Base-by-base conservation (phyloP, 1,140 invertebrate genomes). In the Cylas formicarius region DNA sequence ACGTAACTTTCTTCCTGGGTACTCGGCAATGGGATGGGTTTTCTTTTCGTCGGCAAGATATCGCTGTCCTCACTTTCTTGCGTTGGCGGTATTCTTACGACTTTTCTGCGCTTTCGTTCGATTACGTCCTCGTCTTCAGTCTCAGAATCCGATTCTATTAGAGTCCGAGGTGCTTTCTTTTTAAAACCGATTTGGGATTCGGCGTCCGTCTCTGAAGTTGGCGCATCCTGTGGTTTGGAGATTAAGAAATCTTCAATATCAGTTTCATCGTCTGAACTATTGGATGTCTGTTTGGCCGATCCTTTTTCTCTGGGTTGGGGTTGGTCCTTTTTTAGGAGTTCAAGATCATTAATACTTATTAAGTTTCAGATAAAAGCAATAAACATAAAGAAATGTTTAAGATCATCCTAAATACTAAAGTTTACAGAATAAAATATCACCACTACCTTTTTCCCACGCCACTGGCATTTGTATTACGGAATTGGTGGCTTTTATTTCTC, bases 31-130 rank as follows among this genome's bases (percentile, higher is more conserved):
- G n/a, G 14, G 21, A 14, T 34, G 10, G 11, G 11, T 14, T n/a
- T 33, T 9, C 10, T 4, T 10, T 17, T 32, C 14, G 5, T 31
- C 38, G 16, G 8, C 9, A 28, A 11, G n/a, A 11, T 20, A 20
- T 24, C 10, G 18, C 47, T 22, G 21, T 39, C 20, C 22, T 17
- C 19, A 33, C 27, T 16, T 27, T 52, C 50, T 31, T 42, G 20
- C 24, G 27, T 38, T 1, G 18, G 27, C 20, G 39, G 43, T 18
- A 45, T 31, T 27, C 16, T 44, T 4, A n/a, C 3, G 33, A 22
- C 44, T 44, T 44, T 50, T 35, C 19, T 27, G n/a, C 20, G 8
- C 14, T 4, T 33, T 14, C 32, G 13, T 26, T 23, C 34, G 23
- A 24, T 20, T 6, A 9, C 29, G 38, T 32, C 24, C 13, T 33